Conservation (phyloP, 2,888 invertebrate species). For the Digitonthophagus gazella region DNA sequence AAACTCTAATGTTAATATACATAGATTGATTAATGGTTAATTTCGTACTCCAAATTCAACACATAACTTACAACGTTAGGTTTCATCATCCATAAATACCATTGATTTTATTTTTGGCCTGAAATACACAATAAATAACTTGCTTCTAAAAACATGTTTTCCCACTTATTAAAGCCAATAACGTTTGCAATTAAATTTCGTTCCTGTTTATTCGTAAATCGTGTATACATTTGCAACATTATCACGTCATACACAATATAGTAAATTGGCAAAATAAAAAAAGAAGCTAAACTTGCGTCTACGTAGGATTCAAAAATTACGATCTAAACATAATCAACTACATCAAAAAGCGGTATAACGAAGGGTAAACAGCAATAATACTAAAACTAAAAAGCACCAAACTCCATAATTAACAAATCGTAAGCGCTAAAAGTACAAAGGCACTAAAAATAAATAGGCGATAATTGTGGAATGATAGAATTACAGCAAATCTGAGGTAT, state of each 20-base stretch:
- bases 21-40: background rate
- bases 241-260: background rate
- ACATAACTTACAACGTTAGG: constrained; percentile 20
- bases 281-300: background rate
- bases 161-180: background rate
- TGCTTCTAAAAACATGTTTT: background rate
- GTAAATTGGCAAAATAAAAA: background rate
- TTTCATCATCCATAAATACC: constrained; percentile 21
- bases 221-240: background rate
- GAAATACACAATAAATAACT: background rate
- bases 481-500: background rate
- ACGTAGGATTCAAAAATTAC: too few species aligned
- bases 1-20: background rate
- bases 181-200: background rate
- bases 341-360: too few species aligned
- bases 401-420: background rate
- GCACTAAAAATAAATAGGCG: background rate
- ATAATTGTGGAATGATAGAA: background rate
- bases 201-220: background rate
- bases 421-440: background rate
- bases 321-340: too few species aligned
- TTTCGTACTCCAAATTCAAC: background rate
- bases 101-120: constrained; percentile 21
- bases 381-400: background rate
- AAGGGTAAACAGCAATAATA: too few species aligned